These are phyloP conservation scores for Rousettus madagascariensis DNA, from an alignment of 2,797 vertebrate species.

Conservation along the genomic window DNA sequence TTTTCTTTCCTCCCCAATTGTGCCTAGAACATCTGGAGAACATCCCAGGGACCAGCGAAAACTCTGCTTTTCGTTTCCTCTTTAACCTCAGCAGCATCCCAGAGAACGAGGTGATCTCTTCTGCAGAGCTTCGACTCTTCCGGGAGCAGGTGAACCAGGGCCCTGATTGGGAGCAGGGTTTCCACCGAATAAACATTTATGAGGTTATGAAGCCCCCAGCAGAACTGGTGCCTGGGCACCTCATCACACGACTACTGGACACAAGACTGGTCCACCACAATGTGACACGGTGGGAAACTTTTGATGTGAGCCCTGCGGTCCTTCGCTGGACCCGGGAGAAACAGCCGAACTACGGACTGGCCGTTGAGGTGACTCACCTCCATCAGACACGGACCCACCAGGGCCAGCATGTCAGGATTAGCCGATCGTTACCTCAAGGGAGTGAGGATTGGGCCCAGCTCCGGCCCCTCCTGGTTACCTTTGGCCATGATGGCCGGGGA, in stretches of 20 bases:
- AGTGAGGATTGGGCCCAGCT: conserved; percentile 94
- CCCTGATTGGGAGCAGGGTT: conserved; percentile 84
- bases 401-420: conserved; percentile 94
- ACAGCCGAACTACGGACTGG: conserved; percentile 95
- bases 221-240: conserved; percentile 83
- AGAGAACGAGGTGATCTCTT: conserved; percentile 95
- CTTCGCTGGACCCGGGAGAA: conserved; percentile 95
- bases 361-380: conserved; percentile 94
- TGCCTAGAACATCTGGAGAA: conserved; percentile 92
- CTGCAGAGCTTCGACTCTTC: conserved; percentile 96
- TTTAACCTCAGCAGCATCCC: conserved; percentile 99
- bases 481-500: conserved; percentile 96
- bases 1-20: conserved; percentile 17
- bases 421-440: conserved; percentile 93
- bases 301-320: conserved; percentile 97
- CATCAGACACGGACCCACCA: conserved; percentile 87
- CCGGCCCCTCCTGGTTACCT: conserved; percentile 97
- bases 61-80: conserved; percentile 90
- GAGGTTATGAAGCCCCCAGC: conserved; percentile 94
- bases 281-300: conserved; percentile 95
- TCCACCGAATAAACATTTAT: conserved; percentile 97
- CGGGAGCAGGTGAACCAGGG: conserved; percentile 90
- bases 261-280: conserved; percentile 96
- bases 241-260: conserved; percentile 96
- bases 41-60: conserved; percentile 81